Conservation (phyloP, 2,797 vertebrate species). For the Percopsis omiscomaycus region DNA sequence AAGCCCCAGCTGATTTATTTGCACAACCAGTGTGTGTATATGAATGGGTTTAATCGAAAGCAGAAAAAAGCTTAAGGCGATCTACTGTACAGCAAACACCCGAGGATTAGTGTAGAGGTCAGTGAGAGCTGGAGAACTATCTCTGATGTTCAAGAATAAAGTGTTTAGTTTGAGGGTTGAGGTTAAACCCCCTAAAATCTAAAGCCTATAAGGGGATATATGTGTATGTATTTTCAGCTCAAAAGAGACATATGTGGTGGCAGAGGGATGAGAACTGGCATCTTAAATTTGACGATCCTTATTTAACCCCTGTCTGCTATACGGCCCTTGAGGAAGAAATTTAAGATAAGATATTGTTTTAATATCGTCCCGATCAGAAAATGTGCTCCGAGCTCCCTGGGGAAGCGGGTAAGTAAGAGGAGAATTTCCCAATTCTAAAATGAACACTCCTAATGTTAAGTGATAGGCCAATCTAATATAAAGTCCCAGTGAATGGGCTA, state of each 20-base stretch:
- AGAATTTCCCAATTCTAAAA: neutral
- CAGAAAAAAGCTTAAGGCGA: conserved; percentile 27
- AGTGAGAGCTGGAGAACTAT: neutral
- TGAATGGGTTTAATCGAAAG: conserved; percentile 3
- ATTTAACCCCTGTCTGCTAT: too few relatives aligned
- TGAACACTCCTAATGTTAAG: neutral
- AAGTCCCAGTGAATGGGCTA: neutral
- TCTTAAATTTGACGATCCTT: too few relatives aligned
- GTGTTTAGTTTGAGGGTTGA: neutral
- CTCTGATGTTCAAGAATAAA: neutral
- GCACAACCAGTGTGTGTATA: conserved; percentile 28
- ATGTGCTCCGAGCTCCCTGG: too few relatives aligned
- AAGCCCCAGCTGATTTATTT: conserved; percentile 34
- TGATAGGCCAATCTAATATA: neutral
- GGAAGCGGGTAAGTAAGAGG: too few relatives aligned
- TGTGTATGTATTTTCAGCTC: neutral
- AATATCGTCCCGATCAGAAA: too few relatives aligned
- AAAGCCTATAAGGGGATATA: neutral
- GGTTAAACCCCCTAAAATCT: too few relatives aligned
- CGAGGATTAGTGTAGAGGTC: conserved; percentile 2
- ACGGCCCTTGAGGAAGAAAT: too few relatives aligned
- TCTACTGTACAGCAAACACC: conserved; percentile 9
- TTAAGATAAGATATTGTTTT: too few relatives aligned
- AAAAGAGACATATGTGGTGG: neutral
- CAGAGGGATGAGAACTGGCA: too few relatives aligned